Evolutionary conservation across 2,888 invertebrate species (phyloP), one percentile per base, ranked within the genome.

Genomic region (Perdita meconis): DNA sequence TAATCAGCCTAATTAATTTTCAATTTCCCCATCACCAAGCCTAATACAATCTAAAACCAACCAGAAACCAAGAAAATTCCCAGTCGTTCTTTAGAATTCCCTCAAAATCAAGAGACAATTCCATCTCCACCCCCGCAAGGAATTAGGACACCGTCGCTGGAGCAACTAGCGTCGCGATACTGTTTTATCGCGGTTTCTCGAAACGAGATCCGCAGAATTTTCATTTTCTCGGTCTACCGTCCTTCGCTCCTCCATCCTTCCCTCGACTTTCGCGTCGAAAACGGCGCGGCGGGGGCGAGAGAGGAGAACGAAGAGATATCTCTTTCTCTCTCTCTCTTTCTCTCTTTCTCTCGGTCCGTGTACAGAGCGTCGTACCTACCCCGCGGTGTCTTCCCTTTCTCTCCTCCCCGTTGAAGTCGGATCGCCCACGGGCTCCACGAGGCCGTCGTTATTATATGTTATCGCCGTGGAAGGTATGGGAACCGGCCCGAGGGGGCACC

Each of bases 371-470:
- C 81, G 64, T 78, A 83, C 67, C 73, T 83, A 83, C 83, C 82
- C 82, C 78, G 78, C 65, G 78, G 84, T 82, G 63, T 76, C 80
- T 81, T 81, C 77, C 59, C 82, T 75, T 78, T 82, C 80, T 80
- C 82, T 84, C 84, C 80, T 70, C 74, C 74, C 80, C 79, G 85
- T 65, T 76, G 75, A 90, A 90, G 90, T 90, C 89, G 81, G 89
- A 88, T 88, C 87, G 88, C 88, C 91, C 88, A 80, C 82, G 87
- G 91, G 88, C 85, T 83, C 86, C 84, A 88, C 88, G 89, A 87
- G 90, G 88, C 89, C 90, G 89, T 90, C 90, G 89, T 91, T 91
- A 91, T 91, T 91, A 91, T 90, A 91, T 90, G 90, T 91, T 91
- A 91, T 91, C 92, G 92, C 89, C 85, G 84, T 88, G 87, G 89